Evolutionary conservation across 2,113 vertebrate species (phyloP), one percentile per base, ranked within the genome.

Genomic region (Menidia beryllina): DNA sequence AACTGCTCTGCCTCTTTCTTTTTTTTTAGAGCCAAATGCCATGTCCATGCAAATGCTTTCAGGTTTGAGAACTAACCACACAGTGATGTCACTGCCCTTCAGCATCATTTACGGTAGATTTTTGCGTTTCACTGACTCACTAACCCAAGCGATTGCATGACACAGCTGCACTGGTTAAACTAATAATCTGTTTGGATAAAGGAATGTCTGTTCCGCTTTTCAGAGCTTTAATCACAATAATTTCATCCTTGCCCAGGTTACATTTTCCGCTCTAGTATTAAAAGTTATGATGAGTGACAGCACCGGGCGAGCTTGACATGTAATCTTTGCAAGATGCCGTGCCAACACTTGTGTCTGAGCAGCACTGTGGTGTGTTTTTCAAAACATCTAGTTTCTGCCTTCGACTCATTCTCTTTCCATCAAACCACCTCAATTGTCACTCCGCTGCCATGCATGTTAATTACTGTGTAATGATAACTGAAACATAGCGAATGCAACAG

Each of bases 371-470:
- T 7, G 27, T 17, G 39, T 43, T 47, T 23, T 52, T 66, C 12
- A 1, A 4, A 43, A 43, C 5, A 26, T 72, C 57, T 52, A 20
- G 36, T 67, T 51, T 27, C 24, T 34, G 12, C 13, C 51, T 52
- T 27, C 45, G 24, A 41, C 25, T 65, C 30, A 27, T 24, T 56
- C 41, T 63, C n/a, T 49, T 53, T 73, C 27, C 8, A 73, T 60
- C 66, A 51, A 26, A 36, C 61, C 47, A 5, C 57, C 71, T 69
- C 67, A 53, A 36, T 52, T 36, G 43, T 83, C n/a, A 66, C 36
- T 64, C 73, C 62, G 49, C 64, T 15, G 0, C 57, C 59, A 86
- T 90, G 49, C 76, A 87, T 84, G 82, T 64, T 84, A 80, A 88
- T 75, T 83, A 76, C 84, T 59, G 53, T 77, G 75, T 86, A 69